phyloP scores from a whole-genome alignment of 2,113 vertebrate species.

The Istiophorus platypterus region DNA sequence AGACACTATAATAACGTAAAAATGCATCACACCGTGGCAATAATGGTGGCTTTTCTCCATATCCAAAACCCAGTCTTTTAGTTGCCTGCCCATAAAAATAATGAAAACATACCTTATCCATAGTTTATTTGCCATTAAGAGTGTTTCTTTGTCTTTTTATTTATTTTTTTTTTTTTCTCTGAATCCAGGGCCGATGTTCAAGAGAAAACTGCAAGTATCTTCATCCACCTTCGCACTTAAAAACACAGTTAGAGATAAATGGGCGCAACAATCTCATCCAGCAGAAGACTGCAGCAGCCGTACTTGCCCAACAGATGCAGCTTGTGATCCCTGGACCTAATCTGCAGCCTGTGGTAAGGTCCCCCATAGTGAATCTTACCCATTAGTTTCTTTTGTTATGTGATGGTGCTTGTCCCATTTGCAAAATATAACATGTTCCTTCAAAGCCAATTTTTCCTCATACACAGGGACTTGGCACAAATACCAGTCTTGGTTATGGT shows the following conservation, averaged over 20 bases:
- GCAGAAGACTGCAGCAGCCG: constrained; percentile 95
- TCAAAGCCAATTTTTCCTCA: constrained; percentile 89
- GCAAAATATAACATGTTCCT: constrained; percentile 36
- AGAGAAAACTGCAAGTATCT: constrained; percentile 99
- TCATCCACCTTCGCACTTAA: constrained; percentile 95
- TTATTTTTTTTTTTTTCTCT: constrained; percentile 19
- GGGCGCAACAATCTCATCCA: constrained; percentile 98
- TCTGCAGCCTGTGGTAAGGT: constrained; percentile 92
- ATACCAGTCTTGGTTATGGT: constrained; percentile 92
- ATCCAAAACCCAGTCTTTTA: no score
- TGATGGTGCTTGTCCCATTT: constrained; percentile 6
- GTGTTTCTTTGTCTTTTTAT: no score
- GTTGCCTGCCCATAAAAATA: no score
- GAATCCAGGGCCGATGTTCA: constrained; percentile 92
- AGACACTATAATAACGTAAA: no score
- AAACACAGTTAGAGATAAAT: constrained; percentile 97
- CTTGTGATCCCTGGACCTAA: constrained; percentile 94
- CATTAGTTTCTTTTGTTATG: neutral
- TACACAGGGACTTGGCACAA: constrained; percentile 91
- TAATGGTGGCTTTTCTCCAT: no score
- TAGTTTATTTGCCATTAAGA: no score
- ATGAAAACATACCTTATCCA: no score
- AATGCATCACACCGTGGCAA: no score
- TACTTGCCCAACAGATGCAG: constrained; percentile 97
- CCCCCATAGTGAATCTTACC: neutral